A percentile compares a stretch with the other conserved stretches of the same genome.
phyloP scores from a whole-genome alignment of 2,888 invertebrate genomes.

The Calephelis perditalis region DNA sequence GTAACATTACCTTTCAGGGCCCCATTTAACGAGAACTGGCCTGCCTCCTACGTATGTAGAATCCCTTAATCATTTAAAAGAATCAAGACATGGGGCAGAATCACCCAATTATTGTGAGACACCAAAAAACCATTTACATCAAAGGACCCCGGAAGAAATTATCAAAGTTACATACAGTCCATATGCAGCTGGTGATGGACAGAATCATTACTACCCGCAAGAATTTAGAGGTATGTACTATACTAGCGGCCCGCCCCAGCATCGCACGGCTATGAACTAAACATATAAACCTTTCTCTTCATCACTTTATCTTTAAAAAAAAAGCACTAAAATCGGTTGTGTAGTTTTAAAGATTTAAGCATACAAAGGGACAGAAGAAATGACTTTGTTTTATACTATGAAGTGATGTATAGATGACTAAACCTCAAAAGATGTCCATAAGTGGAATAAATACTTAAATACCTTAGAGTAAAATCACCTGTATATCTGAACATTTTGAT shows the following conservation, averaged over 20 bases:
- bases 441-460: too few relatives aligned
- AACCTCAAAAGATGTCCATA: not conserved
- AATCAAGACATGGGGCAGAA: constrained; percentile 49
- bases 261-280: too few relatives aligned
- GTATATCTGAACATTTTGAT: too few relatives aligned
- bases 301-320: not conserved
- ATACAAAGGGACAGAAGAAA: too few relatives aligned
- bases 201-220: constrained; percentile 58
- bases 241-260: not conserved
- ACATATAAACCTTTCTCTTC: too few relatives aligned
- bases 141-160: constrained; percentile 49
- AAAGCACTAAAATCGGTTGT: too few relatives aligned
- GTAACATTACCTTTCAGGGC: not conserved
- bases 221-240: constrained; percentile 52
- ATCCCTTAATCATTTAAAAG: constrained; percentile 61
- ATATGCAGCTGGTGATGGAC: constrained; percentile 68
- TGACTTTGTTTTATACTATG: too few relatives aligned
- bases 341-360: too few relatives aligned
- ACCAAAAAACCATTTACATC: constrained; percentile 50
- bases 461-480: too few relatives aligned
- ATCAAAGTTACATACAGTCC: constrained; percentile 53
- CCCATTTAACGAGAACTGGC: constrained; percentile 43
- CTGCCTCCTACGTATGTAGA: constrained; percentile 65
- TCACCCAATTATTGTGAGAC: constrained; percentile 61
- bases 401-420: too few relatives aligned